Conservation (phyloP, 2,113 vertebrate species). For the Cebus imitator region DNA sequence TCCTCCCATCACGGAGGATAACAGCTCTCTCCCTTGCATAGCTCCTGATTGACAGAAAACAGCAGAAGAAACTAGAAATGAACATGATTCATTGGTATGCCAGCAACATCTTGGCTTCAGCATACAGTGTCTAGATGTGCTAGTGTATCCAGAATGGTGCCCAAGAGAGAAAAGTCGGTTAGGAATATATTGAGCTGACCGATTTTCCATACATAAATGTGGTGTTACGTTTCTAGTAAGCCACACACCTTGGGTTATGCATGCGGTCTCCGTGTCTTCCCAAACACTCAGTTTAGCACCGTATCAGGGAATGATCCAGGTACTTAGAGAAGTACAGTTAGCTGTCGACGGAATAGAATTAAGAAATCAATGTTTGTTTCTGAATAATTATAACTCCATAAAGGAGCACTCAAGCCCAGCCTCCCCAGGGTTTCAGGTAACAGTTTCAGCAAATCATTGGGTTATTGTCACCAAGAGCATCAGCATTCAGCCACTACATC, state of each 20-base stretch:
- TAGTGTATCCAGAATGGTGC: neutral
- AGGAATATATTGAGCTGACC: neutral
- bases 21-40: neutral
- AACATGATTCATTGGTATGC: slow-evolving; percentile 11
- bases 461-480: neutral
- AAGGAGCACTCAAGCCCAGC: neutral
- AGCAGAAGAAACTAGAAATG: slow-evolving; percentile 21
- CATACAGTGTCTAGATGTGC: neutral
- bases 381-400: slow-evolving; percentile 7
- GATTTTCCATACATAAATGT: neutral
- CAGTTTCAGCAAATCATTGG: neutral
- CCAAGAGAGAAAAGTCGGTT: slow-evolving; percentile 39
- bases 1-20: neutral
- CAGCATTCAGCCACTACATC: neutral
- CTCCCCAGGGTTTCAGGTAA: neutral
- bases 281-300: neutral
- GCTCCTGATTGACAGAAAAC: slow-evolving; percentile 29
- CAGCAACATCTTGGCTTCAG: neutral
- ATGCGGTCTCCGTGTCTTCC: slow-evolving; percentile 1
- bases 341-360: neutral
- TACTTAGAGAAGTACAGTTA: neutral
- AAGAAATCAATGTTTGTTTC: slow-evolving; percentile 8
- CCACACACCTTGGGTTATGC: neutral
- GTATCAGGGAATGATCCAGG: neutral
- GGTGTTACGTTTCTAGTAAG: slow-evolving; percentile 5